Base-by-base conservation (phyloP, 2,797 vertebrate genomes). In the Rhynchotus rufescens region DNA sequence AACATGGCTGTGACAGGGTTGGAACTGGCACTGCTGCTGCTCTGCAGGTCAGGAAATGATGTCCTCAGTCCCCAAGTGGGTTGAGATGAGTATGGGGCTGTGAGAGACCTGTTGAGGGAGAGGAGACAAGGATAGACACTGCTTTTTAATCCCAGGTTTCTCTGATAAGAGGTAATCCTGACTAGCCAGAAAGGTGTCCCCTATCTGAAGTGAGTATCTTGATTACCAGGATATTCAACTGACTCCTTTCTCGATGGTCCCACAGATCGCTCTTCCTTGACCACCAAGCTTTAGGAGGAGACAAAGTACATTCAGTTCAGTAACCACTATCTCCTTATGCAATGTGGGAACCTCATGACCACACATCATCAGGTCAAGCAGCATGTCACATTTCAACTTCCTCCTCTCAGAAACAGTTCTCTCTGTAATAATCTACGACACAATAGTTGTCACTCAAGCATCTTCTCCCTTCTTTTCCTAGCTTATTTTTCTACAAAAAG, bases 71-170 rank as follows among this genome's bases (percentile, higher is more conserved):
- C 49, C 17, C 47, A 23, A 14, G 12, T 28, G 28, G 13, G 20
- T 4, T 78, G 23, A 67, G 72, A 36, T 32, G 9, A 1, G 1
- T 15, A 36, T 15, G 11, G 6, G 7, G 25, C 16, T 10, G 6
- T 8, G 42, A 7, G 1, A 68, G 32, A 10, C 19, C 2, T 16
- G 8, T 16, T 3, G 3, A 6, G 10, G 26, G 20, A 52, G 9
- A 15, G 0, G 0, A 21, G 2, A 6, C 11, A 51, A 22, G 7
- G 10, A 25, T 22, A 44, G 10, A 22, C 2, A 3, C 0, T 1
- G 2, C 1, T 82, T 76, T 76, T 77, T 67, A 64, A 20, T 8
- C 23, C 84, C 6, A 14, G 28, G 8, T 22, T 61, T 64, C 49
- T 40, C 61, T 34, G 5, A 9, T 51, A 36, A n/a, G 15, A 9